These are phyloP conservation scores for Burhinus bistriatus DNA, from an alignment of 2,113 vertebrate species.

Conservation along the genomic window DNA sequence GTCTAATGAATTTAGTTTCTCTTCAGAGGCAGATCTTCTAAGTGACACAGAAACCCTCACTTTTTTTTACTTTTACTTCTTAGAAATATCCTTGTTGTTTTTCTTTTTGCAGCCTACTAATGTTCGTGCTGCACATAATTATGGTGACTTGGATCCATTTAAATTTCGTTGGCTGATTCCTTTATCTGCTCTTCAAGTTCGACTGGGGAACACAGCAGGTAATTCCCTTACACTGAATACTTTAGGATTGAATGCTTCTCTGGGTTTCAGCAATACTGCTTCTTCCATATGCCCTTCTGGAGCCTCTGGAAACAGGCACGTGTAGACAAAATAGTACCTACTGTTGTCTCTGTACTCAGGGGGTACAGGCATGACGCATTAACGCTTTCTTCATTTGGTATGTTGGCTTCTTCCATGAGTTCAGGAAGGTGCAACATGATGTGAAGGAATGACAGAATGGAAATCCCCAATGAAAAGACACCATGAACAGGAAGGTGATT, in stretches of 20 bases:
- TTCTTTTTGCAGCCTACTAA: slow-evolving; percentile 70
- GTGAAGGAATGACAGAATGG: background rate
- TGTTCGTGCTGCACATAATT: slow-evolving; percentile 78
- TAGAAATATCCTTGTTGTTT: background rate
- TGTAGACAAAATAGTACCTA: background rate
- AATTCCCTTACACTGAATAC: background rate
- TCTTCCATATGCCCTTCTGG: background rate
- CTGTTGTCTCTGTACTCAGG: background rate
- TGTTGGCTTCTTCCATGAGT: background rate
- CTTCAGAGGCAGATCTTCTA: background rate
- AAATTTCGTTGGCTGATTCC: slow-evolving; percentile 98
- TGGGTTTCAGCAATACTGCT: background rate
- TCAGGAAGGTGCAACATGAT: background rate
- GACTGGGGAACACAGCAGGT: slow-evolving; percentile 94
- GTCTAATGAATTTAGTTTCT: background rate
- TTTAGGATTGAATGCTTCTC: background rate
- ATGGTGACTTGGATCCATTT: slow-evolving; percentile 88
- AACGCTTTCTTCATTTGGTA: background rate
- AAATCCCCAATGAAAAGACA: background rate
- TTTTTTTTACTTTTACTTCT: background rate
- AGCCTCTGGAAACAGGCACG: background rate
- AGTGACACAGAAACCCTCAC: background rate
- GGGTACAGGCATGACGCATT: background rate
- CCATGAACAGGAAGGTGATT: background rate
- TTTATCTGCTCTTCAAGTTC: slow-evolving; percentile 90